Conservation (phyloP, 2,113 vertebrate species). For the Saguinus imperator region DNA sequence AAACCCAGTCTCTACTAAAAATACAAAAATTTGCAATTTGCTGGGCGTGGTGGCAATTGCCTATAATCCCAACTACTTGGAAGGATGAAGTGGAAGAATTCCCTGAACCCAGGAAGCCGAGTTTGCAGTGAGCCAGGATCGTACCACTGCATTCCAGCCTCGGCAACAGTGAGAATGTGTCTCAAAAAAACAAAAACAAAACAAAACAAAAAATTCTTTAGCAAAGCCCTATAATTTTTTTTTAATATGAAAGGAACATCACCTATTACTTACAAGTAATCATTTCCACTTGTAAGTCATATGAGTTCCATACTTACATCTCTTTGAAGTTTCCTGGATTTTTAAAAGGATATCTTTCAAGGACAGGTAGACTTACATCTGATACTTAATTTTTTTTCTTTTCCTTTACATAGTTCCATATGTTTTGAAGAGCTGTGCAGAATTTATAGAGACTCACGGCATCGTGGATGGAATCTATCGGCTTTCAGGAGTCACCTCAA, state of each 20-base stretch:
- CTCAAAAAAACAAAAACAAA: no score
- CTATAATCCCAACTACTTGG: no score
- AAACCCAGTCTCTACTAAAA: no score
- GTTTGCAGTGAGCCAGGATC: no score
- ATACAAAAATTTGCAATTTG: no score
- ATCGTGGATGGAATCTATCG: constrained; percentile 98
- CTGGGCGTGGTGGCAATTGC: no score
- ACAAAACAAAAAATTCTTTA: not conserved
- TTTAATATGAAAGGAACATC: not conserved
- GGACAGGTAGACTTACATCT: not conserved
- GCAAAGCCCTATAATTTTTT: not conserved
- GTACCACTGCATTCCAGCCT: no score
- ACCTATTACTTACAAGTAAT: constrained; percentile 17
- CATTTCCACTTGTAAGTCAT: not conserved
- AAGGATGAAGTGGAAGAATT: no score
- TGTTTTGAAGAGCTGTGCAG: constrained; percentile 95
- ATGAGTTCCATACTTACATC: not conserved
- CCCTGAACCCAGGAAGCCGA: no score
- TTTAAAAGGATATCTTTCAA: constrained; percentile 24
- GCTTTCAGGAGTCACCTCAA: constrained; percentile 97
- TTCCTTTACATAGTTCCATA: constrained; percentile 89
- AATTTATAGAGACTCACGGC: constrained; percentile 97
- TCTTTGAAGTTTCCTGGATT: constrained; percentile 37
- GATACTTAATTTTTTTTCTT: constrained; percentile 46
- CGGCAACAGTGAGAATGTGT: no score